phyloP scores from a whole-genome alignment of 2,888 invertebrate genomes.

The Suillia variegata region DNA sequence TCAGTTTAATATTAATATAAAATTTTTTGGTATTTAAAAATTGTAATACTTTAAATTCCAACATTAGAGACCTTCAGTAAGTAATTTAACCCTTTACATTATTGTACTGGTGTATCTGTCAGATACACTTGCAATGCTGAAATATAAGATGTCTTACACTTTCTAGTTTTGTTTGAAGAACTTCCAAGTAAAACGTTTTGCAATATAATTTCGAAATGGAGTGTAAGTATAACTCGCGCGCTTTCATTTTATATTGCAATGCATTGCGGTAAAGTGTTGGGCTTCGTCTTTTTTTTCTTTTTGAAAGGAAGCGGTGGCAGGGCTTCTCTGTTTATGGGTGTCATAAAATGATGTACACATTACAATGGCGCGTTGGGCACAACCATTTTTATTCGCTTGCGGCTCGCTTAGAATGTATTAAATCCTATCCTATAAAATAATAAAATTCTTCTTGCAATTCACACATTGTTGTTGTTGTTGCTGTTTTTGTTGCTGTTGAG shows the following conservation, averaged over 20 bases:
- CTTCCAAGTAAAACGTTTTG: too few relatives aligned
- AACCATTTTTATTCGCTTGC: constrained; percentile 9
- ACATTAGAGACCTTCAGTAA: too few relatives aligned
- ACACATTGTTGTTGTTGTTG: constrained; percentile 8
- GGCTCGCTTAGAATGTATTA: constrained; percentile 3
- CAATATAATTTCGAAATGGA: too few relatives aligned
- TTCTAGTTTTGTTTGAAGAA: too few relatives aligned
- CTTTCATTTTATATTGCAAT: background rate
- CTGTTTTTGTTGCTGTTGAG: background rate
- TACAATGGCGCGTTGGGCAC: constrained; percentile 21
- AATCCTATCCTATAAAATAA: constrained; percentile 19
- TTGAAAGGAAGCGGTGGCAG: too few relatives aligned
- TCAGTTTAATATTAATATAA: too few relatives aligned
- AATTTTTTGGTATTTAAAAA: too few relatives aligned
- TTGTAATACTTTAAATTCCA: too few relatives aligned
- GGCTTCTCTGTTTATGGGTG: constrained; percentile 25
- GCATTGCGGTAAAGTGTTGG: constrained; percentile 10
- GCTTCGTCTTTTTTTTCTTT: too few relatives aligned
- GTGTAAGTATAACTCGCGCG: too few relatives aligned
- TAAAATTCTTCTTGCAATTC: constrained; percentile 13
- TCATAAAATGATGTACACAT: constrained; percentile 27
- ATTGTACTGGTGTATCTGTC: background rate
- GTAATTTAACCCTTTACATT: background rate
- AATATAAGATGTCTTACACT: too few relatives aligned
- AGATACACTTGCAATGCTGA: too few relatives aligned